Base-by-base conservation (phyloP, 2,113 vertebrate genomes). In the Xiphias gladius region DNA sequence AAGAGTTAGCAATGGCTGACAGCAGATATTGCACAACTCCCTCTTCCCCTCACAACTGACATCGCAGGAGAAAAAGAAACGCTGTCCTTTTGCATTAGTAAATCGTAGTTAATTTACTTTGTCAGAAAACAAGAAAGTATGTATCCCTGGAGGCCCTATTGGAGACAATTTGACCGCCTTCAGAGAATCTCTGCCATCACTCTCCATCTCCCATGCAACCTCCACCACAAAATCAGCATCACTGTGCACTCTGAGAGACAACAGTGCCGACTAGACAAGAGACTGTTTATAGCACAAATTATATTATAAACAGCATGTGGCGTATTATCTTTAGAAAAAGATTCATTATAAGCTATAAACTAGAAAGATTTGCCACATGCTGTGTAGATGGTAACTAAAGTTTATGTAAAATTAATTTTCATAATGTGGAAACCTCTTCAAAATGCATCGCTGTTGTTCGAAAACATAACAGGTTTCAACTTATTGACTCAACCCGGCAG, bases 101-200 rank as follows among this genome's bases (percentile, higher is more conserved):
- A 92, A 93, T 92, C 89, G 88, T 41, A 69, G 85, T 93, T 94
- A 86, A 95, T 95, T 92, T 93, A 91, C 90, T 87, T 93, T 93
- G 92, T 95, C 93, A 76, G 87, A 91, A 91, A 93, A 93, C 87
- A 89, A 93, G 89, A 86, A 92, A 93, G 85, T 89, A 92, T 90
- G 90, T 68, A 80, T 94, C 92, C 91, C 94, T 46, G 57, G 84
- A 93, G 93, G 95, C 87, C 75, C 73, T 78, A 73, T 76, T 88
- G 90, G 90, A 94, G 87, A 93, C 87, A 90, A 92, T 94, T 88
- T 72, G 73, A 88, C 89, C 50, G 90, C 90, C 91, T 91, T 91
- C 88, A 84, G 66, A 91, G 85, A 91, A 91, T 88, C 89, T 91
- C 85, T 86, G 91, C 90, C 90, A 93, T 94, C 91, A 83, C 91